phyloP scores from a whole-genome alignment of 2,888 invertebrate genomes.

The Carcina quercana region DNA sequence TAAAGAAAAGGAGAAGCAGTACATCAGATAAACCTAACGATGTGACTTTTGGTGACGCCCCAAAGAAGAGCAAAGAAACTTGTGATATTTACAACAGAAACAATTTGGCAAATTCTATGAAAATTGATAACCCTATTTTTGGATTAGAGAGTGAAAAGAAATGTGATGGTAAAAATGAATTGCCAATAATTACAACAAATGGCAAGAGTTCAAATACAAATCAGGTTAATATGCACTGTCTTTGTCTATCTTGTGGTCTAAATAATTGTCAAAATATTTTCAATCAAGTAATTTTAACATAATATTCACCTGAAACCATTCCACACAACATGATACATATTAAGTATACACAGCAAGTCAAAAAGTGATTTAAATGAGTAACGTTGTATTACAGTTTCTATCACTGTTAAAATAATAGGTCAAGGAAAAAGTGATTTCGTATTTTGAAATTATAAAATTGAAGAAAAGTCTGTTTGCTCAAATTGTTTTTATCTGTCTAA shows the following conservation, averaged over 20 bases:
- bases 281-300: too few species aligned
- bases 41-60: slow-evolving; percentile 39
- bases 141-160: slow-evolving; percentile 56
- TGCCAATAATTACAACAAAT: slow-evolving; percentile 43
- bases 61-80: slow-evolving; percentile 57
- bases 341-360: too few species aligned
- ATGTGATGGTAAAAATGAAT: slow-evolving; percentile 42
- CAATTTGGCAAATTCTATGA: slow-evolving; percentile 39
- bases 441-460: too few species aligned
- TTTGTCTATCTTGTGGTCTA: slow-evolving; percentile 1
- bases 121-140: slow-evolving; percentile 39
- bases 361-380: too few species aligned
- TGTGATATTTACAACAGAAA: slow-evolving; percentile 57
- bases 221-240: slow-evolving; percentile 38
- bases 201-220: slow-evolving; percentile 41
- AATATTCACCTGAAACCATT: too few species aligned
- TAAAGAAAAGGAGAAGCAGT: slow-evolving; percentile 63
- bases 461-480: too few species aligned
- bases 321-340: too few species aligned
- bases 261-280: too few species aligned
- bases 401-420: too few species aligned
- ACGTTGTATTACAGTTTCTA: too few species aligned
- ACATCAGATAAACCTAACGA: slow-evolving; percentile 66
- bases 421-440: too few species aligned
- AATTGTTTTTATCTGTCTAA: too few species aligned